These are phyloP conservation scores for Campoplex capitator DNA, from an alignment of 2,888 invertebrate genomes.

Conservation along the genomic window DNA sequence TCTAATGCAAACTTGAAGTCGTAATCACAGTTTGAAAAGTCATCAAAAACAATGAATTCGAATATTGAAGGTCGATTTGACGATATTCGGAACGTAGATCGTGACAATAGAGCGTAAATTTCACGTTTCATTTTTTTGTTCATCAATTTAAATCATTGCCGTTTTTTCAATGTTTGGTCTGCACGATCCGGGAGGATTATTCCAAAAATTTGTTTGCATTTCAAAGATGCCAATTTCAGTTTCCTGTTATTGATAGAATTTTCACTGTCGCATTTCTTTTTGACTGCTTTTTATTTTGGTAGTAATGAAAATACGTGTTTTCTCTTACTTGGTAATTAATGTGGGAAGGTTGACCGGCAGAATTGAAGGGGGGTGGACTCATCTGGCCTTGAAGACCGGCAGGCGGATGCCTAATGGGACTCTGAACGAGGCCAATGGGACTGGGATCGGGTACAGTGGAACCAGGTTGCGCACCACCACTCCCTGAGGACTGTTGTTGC, in stretches of 20 bases:
- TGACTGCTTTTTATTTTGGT: conserved; percentile 20
- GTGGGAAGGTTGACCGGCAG: conserved; percentile 86
- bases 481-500: conserved; percentile 89
- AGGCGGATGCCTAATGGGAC: conserved; percentile 87
- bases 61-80: neutral
- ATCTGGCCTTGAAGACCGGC: conserved; percentile 87
- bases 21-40: neutral
- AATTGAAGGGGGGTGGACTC: conserved; percentile 86
- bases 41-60: neutral
- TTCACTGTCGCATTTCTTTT: conserved; percentile 5
- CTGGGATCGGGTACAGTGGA: conserved; percentile 83
- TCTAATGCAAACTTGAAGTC: neutral
- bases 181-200: neutral
- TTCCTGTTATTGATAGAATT: neutral
- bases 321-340: conserved; percentile 89
- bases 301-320: conserved; percentile 61
- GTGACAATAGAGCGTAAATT: neutral
- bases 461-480: conserved; percentile 84
- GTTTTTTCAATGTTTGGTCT: neutral
- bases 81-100: too few species aligned
- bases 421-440: conserved; percentile 83
- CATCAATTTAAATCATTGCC: neutral
- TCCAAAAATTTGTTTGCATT: neutral
- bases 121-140: neutral
- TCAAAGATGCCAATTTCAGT: neutral